Evolutionary conservation across 2,797 vertebrate species (phyloP).

Genomic region (Tauraco hartlaubi): DNA sequence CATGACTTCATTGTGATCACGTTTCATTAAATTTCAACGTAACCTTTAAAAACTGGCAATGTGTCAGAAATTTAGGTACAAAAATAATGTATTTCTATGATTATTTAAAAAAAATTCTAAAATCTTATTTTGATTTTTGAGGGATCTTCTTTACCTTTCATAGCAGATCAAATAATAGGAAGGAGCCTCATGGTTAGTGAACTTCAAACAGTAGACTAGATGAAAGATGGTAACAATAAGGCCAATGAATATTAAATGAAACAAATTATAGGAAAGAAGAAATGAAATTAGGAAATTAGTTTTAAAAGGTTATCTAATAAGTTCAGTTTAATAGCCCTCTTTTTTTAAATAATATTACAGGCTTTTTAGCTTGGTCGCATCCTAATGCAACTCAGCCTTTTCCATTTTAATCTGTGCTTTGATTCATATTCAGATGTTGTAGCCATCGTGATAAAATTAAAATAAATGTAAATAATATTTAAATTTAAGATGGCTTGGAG

Average conservation of each 20-base stretch:
- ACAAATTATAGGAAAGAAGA: slow-evolving; percentile 10
- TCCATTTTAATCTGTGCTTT: not conserved
- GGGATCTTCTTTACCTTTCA: too few species aligned
- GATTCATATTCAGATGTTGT: not conserved
- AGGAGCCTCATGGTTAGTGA: not conserved
- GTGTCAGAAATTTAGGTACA: not conserved
- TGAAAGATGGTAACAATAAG: slow-evolving; percentile 21
- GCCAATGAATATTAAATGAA: slow-evolving; percentile 36
- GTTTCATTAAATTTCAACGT: not conserved
- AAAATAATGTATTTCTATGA: not conserved
- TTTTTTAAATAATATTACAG: not conserved
- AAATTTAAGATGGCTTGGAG: not conserved
- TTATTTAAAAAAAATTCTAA: too few species aligned
- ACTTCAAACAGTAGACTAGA: not conserved
- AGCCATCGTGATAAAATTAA: not conserved
- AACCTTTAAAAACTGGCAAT: not conserved
- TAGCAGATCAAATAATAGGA: not conserved
- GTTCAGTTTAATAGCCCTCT: not conserved
- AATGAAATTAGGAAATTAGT: slow-evolving; percentile 28
- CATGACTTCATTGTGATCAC: not conserved
- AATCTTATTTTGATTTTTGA: too few species aligned
- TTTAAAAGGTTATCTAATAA: slow-evolving; percentile 22
- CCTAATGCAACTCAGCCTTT: not conserved
- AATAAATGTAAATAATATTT: slow-evolving; percentile 16
- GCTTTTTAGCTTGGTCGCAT: not conserved